Conservation (phyloP, 2,797 vertebrate genomes). For the Takifugu rubripes region DNA sequence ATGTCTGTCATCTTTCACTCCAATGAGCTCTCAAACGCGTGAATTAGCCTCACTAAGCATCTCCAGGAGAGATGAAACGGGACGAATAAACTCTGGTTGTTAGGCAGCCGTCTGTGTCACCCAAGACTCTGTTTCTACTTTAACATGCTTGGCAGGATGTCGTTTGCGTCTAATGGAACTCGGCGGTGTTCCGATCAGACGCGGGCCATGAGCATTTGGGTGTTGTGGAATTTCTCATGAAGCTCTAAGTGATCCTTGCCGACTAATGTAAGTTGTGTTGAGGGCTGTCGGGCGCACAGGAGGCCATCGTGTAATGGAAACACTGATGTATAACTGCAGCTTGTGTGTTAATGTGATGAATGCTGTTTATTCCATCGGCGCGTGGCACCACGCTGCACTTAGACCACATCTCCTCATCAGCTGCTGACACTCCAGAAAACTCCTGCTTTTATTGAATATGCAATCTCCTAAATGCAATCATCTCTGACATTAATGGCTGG, state of each 20-base stretch:
- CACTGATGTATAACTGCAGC: constrained; percentile 20
- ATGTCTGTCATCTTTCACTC: constrained; percentile 14
- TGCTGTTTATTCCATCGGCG: constrained; percentile 47
- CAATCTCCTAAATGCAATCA: neutral
- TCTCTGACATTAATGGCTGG: too few relatives aligned
- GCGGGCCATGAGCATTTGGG: constrained; percentile 2
- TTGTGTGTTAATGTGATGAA: constrained; percentile 25
- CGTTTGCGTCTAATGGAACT: neutral
- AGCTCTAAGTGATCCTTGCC: constrained; percentile 18
- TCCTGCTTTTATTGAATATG: neutral
- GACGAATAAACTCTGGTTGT: constrained; percentile 10
- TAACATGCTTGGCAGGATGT: too few relatives aligned
- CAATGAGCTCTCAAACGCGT: constrained; percentile 28
- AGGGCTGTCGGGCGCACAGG: constrained; percentile 8
- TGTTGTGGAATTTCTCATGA: constrained; percentile 16
- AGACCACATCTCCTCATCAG: constrained; percentile 10
- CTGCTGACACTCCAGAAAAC: neutral
- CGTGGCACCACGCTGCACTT: constrained; percentile 25
- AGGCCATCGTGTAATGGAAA: constrained; percentile 35
- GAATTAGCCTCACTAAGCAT: constrained; percentile 32
- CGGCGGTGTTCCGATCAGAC: constrained; percentile 4
- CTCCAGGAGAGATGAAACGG: constrained; percentile 21
- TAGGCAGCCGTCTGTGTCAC: constrained; percentile 4
- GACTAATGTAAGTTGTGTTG: constrained; percentile 33
- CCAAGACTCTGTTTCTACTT: too few relatives aligned